These are phyloP conservation scores for Hesperia comma DNA, from an alignment of 2,888 invertebrate species.

Conservation along the genomic window DNA sequence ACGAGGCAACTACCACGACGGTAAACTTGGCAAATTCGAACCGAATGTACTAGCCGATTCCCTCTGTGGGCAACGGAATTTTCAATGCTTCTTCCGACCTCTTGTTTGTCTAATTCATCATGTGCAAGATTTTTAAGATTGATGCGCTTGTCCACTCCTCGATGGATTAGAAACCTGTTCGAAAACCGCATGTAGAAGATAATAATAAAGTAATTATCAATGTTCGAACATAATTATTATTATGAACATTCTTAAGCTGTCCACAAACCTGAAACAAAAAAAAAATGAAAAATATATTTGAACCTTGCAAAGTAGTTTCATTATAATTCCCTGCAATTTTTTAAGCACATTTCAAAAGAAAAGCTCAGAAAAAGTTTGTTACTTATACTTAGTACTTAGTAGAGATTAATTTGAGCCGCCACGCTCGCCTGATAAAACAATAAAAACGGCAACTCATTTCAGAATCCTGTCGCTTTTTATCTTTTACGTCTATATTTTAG, in stretches of 20 bases:
- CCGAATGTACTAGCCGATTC: conserved; percentile 64
- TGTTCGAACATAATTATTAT: too few relatives aligned
- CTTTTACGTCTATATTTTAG: conserved; percentile 34
- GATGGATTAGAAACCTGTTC: not conserved
- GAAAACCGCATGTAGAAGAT: too few relatives aligned
- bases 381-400: not conserved
- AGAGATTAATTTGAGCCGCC: conserved; percentile 2
- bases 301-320: too few relatives aligned
- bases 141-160: not conserved
- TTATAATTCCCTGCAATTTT: too few relatives aligned
- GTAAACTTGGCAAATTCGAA: conserved; percentile 61
- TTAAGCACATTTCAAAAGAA: too few relatives aligned
- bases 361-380: too few relatives aligned
- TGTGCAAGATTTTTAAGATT: conserved; percentile 28
- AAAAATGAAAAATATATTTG: too few relatives aligned
- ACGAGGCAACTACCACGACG: conserved; percentile 45
- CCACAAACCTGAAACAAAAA: too few relatives aligned
- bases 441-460: conserved; percentile 25
- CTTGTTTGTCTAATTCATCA: conserved; percentile 59
- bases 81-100: conserved; percentile 63
- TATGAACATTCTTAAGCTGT: too few relatives aligned
- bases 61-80: conserved; percentile 78
- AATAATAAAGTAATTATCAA: too few relatives aligned
- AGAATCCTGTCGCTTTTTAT: conserved; percentile 28
- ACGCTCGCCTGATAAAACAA: conserved; percentile 24